Base-by-base conservation (phyloP, 2,113 vertebrate genomes). In the Muntiacus muntjak region DNA sequence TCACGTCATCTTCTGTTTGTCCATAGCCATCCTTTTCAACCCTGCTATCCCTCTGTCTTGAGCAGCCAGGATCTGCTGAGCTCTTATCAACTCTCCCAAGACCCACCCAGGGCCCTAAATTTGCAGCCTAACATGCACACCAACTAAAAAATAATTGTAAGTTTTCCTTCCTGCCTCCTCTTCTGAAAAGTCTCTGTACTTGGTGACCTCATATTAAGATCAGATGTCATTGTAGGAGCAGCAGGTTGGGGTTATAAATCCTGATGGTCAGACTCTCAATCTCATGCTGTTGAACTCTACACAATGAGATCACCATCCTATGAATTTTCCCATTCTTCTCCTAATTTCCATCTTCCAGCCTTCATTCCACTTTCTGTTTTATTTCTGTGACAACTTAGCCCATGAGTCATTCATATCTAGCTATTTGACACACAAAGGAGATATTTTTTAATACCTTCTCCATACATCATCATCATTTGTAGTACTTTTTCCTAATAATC, bases 401-500 rank as follows among this genome's bases (percentile, higher is more conserved):
- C 33, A 50, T 15, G 1, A 96, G 9, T 45, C 84, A 45, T n/a
- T 84, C 47, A 47, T 40, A 55, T 26, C 6, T 54, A 78, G 45
- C 33, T 89, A 23, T 94, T 76, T 89, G 71, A 89, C 40, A 84
- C 25, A 84, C 16, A 19, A 5, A 82, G 9, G 7, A 57, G 36
- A 54, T 11, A 8, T 28, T 71, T 81, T 71, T 92, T 26, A 94
- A 64, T 1, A 14, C 0, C 1, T 89, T 54, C 40, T 64, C 54
- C 43, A 26, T 36, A 33, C 1, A 57, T 79, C 23, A 83, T n/a
- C 76, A 60, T 62, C 12, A 23, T 52, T 36, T 78, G 26, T 52
- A 76, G 47, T 13, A 87, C 30, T 89, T 92, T 94, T 74, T 58
- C n/a, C 21, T 43, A 94, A 76, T 54, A 79, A 87, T 83, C 47